These are phyloP conservation scores for Notolepis coatsorum DNA, from an alignment of 2,797 vertebrate genomes.

Conservation along the genomic window DNA sequence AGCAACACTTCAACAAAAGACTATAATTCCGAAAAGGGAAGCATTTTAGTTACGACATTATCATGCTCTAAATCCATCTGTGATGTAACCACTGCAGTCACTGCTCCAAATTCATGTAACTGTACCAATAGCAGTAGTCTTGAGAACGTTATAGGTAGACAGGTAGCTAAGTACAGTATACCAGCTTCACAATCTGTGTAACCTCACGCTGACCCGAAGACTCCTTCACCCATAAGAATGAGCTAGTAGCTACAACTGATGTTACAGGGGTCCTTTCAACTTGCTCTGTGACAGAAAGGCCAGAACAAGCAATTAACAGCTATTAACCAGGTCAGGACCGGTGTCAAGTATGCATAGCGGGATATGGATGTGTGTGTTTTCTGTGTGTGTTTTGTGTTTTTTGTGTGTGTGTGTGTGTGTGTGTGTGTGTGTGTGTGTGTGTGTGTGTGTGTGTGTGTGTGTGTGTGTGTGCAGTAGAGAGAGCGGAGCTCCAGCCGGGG, in stretches of 20 bases:
- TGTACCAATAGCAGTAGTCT: too few species aligned
- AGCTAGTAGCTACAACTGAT: too few species aligned
- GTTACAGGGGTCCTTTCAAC: neutral
- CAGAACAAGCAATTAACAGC: conserved; percentile 15
- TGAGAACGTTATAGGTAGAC: neutral
- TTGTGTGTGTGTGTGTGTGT: conserved; percentile 2
- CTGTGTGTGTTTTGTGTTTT: neutral
- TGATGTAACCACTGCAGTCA: too few species aligned
- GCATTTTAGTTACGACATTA: too few species aligned
- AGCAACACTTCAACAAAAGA: too few species aligned
- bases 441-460: conserved; percentile 8
- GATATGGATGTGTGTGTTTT: too few species aligned
- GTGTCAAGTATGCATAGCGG: conserved; percentile 21
- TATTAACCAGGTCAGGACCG: conserved; percentile 12
- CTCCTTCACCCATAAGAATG: neutral
- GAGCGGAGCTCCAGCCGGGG: conserved; percentile 37
- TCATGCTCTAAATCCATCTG: too few species aligned
- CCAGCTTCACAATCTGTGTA: too few species aligned
- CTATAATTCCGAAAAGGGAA: too few species aligned
- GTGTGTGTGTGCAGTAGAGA: conserved; percentile 30
- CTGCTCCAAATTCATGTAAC: too few species aligned
- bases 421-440: conserved; percentile 9
- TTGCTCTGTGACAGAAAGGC: neutral
- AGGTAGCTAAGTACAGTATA: too few species aligned
- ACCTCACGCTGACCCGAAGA: conserved; percentile 7